phyloP scores from a whole-genome alignment of 2,113 vertebrate genomes.

The Dendropsophus ebraccatus region DNA sequence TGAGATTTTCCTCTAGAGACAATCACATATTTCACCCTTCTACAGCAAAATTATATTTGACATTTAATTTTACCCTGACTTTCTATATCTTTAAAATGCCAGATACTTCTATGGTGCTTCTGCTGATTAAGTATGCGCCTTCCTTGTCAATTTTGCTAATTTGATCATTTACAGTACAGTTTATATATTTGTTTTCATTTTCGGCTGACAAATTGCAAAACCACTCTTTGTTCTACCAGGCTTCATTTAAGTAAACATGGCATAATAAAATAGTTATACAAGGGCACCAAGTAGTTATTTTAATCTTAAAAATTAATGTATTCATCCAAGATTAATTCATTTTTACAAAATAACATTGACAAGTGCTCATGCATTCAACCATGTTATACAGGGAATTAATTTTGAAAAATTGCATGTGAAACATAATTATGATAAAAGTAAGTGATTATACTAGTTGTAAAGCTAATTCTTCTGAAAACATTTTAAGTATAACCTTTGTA shows the following conservation, averaged over 20 bases:
- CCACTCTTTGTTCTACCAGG: slow-evolving; percentile 14
- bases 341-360: slow-evolving; percentile 67
- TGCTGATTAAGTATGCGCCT: slow-evolving; percentile 53
- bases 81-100: slow-evolving; percentile 65
- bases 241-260: slow-evolving; percentile 42
- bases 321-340: slow-evolving; percentile 65
- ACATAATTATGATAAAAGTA: slow-evolving; percentile 63
- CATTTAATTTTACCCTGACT: slow-evolving; percentile 71
- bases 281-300: slow-evolving; percentile 25
- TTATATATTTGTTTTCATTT: slow-evolving; percentile 47
- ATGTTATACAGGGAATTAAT: slow-evolving; percentile 66
- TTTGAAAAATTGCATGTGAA: slow-evolving; percentile 60
- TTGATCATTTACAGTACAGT: slow-evolving; percentile 37
- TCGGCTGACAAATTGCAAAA: slow-evolving; percentile 26
- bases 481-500: background rate
- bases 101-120: slow-evolving; percentile 59
- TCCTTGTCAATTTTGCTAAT: slow-evolving; percentile 55
- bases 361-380: slow-evolving; percentile 68
- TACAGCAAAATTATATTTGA: slow-evolving; percentile 70
- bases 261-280: slow-evolving; percentile 51
- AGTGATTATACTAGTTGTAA: slow-evolving; percentile 14
- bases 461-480: slow-evolving; percentile 9
- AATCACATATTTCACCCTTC: slow-evolving; percentile 69
- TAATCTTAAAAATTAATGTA: slow-evolving; percentile 67
- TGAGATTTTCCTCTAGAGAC: slow-evolving; percentile 70